Base-by-base conservation (phyloP, 2,113 vertebrate species). In the Prionailurus viverrinus region DNA sequence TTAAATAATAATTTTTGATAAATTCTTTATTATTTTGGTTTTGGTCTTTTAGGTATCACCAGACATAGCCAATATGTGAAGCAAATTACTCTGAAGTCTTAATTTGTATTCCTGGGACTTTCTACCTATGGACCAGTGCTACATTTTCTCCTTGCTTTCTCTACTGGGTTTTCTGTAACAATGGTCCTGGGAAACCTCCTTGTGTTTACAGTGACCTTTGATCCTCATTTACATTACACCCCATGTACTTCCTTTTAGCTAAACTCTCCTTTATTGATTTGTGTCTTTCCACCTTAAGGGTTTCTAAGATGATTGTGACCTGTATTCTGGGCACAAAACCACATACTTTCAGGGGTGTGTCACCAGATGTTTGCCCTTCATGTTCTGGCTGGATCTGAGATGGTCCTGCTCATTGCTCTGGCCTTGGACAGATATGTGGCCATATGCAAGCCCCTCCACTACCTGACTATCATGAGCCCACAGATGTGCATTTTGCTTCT, bases 41-140 rank as follows among this genome's bases (percentile, higher is more conserved):
- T 66, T 86, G 45, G 21, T 76, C 5, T 36, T 87, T 87, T 39
- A 87, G 66, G 66, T 71, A 71, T 55, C 66, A 71, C 14, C n/a
- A 91, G 66, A 45, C 25, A 76, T 27, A 76, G 25, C 13, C 39
- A 76, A 27, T 45, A 13, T 76, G 29, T 45, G 73, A 27, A 7
- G 0, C 73, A 76, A 76, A 76, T 76, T 76, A 76, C 25, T 76
- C 73, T 76, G 39, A 76, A 45, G 39, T 76, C 23, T 76, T 45
- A 7, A 27, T 98, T 98, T 98, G 84, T 98, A 25, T 95, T 98
- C 27, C 89, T 98, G 31, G 96, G 91, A 83, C 36, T 97, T 39
- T 97, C 91, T 71, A 41, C 65, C 18, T 87, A 41, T 27, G 82
- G 80, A 87, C 14, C 82, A 87, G 16, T 91, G 12, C 89, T 97